phyloP scores from a whole-genome alignment of 1,140 invertebrate genomes.

The Ruditapes philippinarum region DNA sequence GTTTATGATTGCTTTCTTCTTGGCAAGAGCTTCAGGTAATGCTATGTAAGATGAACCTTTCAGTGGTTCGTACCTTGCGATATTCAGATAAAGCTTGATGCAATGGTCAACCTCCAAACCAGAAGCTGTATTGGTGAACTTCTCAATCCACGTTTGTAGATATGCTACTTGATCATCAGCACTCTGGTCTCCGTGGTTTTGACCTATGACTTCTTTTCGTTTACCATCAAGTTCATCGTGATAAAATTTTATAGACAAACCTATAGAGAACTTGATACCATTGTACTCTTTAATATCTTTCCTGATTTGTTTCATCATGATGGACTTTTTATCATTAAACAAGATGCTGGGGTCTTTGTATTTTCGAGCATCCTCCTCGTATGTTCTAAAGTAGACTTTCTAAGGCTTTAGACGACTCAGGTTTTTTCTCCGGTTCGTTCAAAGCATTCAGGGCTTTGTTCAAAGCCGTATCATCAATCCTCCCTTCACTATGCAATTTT shows the following conservation, averaged over 20 bases:
- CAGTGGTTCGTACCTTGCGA: constrained; percentile 41
- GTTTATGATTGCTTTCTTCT: constrained; percentile 60
- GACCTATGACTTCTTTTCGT: neutral
- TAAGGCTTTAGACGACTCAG: neutral
- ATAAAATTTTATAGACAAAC: neutral
- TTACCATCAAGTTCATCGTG: neutral
- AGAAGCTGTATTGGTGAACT: neutral
- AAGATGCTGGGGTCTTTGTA: neutral
- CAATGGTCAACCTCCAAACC: neutral
- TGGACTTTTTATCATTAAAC: neutral
- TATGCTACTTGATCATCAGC: neutral
- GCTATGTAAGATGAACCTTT: constrained; percentile 28
- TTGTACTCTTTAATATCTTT: neutral
- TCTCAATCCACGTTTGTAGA: neutral
- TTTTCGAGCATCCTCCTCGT: neutral
- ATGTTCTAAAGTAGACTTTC: constrained; percentile 2
- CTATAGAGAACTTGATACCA: neutral
- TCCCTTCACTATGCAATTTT: neutral
- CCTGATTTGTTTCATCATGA: constrained; percentile 9
- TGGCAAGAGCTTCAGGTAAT: constrained; percentile 8
- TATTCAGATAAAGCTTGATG: neutral
- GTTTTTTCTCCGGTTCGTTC: neutral
- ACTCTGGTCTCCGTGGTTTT: neutral
- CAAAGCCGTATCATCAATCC: neutral
- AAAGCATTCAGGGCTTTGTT: neutral